Evolutionary conservation across 2,888 invertebrate species (phyloP).

Genomic region (Anoncus sp.): DNA sequence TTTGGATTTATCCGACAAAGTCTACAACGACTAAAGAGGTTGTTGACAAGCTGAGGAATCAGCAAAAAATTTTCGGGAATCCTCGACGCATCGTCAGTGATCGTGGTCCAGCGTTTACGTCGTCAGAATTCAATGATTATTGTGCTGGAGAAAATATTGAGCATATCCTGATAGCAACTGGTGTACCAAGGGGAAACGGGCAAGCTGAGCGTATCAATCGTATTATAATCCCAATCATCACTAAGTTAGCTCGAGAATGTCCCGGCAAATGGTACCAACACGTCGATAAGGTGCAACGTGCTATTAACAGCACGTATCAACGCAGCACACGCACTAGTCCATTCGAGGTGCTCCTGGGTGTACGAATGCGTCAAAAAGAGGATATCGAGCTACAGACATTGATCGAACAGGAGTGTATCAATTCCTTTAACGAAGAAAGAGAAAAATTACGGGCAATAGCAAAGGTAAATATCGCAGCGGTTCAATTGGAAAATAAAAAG

Average conservation of each 20-base stretch:
- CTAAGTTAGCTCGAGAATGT: conserved; percentile 51
- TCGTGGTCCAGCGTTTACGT: conserved; percentile 67
- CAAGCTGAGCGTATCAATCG: conserved; percentile 48
- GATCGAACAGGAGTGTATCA: conserved; percentile 1
- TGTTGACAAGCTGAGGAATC: conserved; percentile 36
- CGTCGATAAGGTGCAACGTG: conserved; percentile 8
- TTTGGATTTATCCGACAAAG: conserved; percentile 75
- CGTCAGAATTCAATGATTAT: conserved; percentile 44
- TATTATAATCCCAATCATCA: conserved; percentile 53
- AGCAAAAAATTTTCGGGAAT: conserved; percentile 61
- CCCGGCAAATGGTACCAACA: conserved; percentile 6
- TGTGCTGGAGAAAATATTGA: conserved; percentile 52
- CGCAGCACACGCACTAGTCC: conserved; percentile 5
- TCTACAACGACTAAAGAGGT: conserved; percentile 69
- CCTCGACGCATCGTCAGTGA: conserved; percentile 64
- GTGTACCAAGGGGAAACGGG: conserved; percentile 67
- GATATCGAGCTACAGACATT: neutral
- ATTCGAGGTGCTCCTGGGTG: conserved; percentile 2
- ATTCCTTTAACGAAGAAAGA: conserved; percentile 48
- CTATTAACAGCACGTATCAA: conserved; percentile 14
- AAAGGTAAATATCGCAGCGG: conserved; percentile 53
- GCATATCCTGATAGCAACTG: conserved; percentile 71
- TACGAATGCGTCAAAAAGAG: neutral
- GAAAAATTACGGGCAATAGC: conserved; percentile 49
- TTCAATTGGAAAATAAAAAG: conserved; percentile 68